Conservation (phyloP, 2,113 vertebrate genomes). For the Mola mola region DNA sequence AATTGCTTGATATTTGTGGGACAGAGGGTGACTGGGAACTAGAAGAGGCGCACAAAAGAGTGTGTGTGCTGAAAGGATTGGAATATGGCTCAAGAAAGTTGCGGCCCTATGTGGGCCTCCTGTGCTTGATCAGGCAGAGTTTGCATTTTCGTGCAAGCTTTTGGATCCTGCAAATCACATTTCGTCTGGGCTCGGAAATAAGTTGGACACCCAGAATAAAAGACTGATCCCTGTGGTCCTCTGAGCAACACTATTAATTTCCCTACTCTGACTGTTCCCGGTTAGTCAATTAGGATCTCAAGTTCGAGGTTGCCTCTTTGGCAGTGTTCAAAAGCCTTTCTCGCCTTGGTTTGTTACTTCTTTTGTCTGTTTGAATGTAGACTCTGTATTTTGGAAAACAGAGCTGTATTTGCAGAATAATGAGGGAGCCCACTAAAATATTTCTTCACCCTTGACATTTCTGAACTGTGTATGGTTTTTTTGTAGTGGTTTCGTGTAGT, state of each 20-base stretch:
- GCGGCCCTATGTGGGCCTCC: not conserved
- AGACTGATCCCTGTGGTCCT: not conserved
- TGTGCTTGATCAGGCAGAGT: too few relatives aligned
- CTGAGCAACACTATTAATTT: not conserved
- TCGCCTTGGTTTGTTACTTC: not conserved
- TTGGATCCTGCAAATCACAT: conserved; percentile 5
- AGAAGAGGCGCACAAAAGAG: too few relatives aligned
- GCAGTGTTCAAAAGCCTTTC: not conserved
- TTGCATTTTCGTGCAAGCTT: too few relatives aligned
- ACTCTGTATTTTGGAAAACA: not conserved
- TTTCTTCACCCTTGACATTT: not conserved
- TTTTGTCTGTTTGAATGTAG: not conserved
- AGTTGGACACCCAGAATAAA: not conserved
- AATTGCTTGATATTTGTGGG: not conserved
- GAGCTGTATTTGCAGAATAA: not conserved
- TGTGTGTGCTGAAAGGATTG: too few relatives aligned
- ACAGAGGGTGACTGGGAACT: not conserved
- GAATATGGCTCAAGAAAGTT: not conserved
- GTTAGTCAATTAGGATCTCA: conserved; percentile 1
- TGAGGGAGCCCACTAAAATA: not conserved
- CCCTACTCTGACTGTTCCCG: conserved; percentile 21
- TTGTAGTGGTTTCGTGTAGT: not conserved
- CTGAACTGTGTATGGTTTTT: not conserved
- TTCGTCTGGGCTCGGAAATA: not conserved
- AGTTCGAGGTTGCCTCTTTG: conserved; percentile 1